Evolutionary conservation across 2,113 vertebrate genomes (phyloP).

Genomic region (Tylochromis polylepis): DNA sequence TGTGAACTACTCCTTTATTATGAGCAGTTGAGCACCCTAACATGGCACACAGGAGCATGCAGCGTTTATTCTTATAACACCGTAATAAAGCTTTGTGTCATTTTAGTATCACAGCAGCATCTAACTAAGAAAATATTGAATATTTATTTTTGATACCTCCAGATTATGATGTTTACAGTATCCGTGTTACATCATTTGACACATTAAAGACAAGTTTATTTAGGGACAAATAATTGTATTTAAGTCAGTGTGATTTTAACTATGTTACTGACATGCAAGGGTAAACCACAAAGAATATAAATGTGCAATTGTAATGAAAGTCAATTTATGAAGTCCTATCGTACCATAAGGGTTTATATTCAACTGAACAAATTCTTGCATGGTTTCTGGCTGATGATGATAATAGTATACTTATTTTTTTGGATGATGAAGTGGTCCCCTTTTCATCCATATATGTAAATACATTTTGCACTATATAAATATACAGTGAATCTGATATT

Average conservation of each 20-base stretch:
- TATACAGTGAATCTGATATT: background rate
- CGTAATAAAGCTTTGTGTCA: background rate
- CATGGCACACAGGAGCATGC: background rate
- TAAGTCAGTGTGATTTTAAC: background rate
- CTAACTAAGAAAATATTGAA: background rate
- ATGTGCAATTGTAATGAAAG: background rate
- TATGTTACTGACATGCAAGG: background rate
- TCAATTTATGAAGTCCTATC: background rate
- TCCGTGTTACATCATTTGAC: rapidly evolving
- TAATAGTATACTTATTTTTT: background rate
- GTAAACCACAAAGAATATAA: background rate
- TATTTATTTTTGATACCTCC: background rate
- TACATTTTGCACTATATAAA: background rate
- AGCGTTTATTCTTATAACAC: background rate
- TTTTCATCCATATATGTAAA: background rate
- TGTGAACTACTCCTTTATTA: background rate
- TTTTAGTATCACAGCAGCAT: background rate
- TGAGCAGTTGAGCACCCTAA: background rate
- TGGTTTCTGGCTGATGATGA: background rate
- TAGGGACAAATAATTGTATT: background rate
- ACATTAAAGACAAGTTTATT: too few relatives aligned
- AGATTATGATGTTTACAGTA: background rate
- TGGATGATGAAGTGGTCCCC: rapidly evolving
- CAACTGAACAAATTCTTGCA: background rate
- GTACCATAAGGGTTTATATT: background rate